Percentiles rank a stretch among this genome's conserved stretches.
phyloP scores from a whole-genome alignment of 2,113 vertebrate genomes.

The Stigmatopora argus region DNA sequence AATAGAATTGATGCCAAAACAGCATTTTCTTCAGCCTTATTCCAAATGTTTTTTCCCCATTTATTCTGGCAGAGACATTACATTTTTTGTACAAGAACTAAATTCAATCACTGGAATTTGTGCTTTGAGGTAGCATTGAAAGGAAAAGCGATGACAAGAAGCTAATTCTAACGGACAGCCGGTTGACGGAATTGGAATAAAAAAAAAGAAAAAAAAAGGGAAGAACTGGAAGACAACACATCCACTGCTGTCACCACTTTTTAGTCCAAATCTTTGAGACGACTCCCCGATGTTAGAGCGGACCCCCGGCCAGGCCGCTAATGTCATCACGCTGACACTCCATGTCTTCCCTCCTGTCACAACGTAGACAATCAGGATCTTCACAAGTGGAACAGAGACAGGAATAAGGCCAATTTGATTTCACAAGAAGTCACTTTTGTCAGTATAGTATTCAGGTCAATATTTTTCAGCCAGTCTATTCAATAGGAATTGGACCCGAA shows the following conservation, averaged over 20 bases:
- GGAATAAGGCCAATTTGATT: not conserved
- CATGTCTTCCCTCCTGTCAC: not conserved
- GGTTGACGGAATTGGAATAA: constrained; percentile 13
- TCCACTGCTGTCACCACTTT: constrained; percentile 53
- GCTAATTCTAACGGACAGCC: constrained; percentile 27
- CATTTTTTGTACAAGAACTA: not conserved
- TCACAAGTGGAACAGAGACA: not conserved
- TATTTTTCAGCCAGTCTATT: not conserved
- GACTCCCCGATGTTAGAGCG: constrained; percentile 37
- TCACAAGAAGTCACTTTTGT: not conserved
- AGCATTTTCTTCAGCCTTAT: too few relatives aligned
- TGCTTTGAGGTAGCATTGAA: not conserved
- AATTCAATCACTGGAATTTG: not conserved
- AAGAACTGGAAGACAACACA: constrained; percentile 27
- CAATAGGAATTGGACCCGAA: too few relatives aligned
- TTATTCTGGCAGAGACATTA: not conserved
- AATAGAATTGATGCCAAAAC: not conserved
- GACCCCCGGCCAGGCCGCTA: constrained; percentile 35
- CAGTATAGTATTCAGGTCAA: not conserved
- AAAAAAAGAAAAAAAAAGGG: constrained; percentile 16
- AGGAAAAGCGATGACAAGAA: constrained; percentile 8
- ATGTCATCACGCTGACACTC: constrained; percentile 13
- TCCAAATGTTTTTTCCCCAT: too few relatives aligned
- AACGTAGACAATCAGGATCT: not conserved
- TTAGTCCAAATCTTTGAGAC: constrained; percentile 33